A percentile compares a stretch with the other conserved stretches of the same genome.
Evolutionary conservation across 1,140 invertebrate species (phyloP).

Genomic region (Acromyrmex echinatior): DNA sequence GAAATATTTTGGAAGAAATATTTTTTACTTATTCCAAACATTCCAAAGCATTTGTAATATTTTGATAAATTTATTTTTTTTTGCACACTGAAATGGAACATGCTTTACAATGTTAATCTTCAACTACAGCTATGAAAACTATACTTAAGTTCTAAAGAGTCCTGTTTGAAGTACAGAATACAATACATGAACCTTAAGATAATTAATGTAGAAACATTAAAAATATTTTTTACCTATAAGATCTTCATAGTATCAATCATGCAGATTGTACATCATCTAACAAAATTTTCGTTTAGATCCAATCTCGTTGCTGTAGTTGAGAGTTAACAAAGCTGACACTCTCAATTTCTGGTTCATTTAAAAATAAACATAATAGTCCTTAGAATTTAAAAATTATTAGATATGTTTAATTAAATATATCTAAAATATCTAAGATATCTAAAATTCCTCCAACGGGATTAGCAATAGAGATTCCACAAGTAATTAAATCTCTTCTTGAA

Average conservation of each 20-base stretch:
- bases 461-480: not conserved
- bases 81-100: not conserved
- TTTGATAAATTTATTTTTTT: not conserved
- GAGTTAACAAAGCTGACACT: not conserved
- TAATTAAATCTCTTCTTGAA: slow-evolving; percentile 8
- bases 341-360: not conserved
- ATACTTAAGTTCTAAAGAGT: too few relatives aligned
- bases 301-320: not conserved
- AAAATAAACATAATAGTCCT: not conserved
- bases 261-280: too few relatives aligned
- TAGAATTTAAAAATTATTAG: not conserved
- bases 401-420: not conserved
- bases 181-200: too few relatives aligned
- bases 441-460: not conserved
- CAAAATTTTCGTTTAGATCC: too few relatives aligned
- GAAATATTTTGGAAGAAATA: not conserved
- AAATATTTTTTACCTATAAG: too few relatives aligned
- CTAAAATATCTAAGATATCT: not conserved
- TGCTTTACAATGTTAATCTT: not conserved
- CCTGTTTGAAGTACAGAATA: too few relatives aligned
- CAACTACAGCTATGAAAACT: too few relatives aligned
- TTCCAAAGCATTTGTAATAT: not conserved
- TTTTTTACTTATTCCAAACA: not conserved
- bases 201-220: too few relatives aligned
- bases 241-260: too few relatives aligned